phyloP scores from a whole-genome alignment of 2,113 vertebrate genomes.

The Eurystomus gularis region DNA sequence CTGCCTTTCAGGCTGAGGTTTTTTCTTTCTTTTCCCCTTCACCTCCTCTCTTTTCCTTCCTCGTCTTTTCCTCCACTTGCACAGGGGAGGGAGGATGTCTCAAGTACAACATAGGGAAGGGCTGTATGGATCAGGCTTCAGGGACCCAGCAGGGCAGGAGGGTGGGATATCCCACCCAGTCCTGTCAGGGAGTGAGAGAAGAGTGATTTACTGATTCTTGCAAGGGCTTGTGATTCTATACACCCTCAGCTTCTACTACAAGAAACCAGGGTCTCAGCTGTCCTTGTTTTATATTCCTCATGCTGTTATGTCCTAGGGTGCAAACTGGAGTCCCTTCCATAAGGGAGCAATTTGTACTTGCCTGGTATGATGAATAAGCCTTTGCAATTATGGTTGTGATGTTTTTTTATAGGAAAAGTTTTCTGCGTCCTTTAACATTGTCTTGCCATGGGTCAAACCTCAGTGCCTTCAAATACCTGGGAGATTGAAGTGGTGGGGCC shows the following conservation, averaged over 20 bases:
- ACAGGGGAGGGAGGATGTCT: background rate
- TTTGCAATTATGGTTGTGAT: accelerated
- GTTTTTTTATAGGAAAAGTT: background rate
- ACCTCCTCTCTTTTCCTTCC: background rate
- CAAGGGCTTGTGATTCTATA: background rate
- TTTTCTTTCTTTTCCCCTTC: background rate
- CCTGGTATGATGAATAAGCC: background rate
- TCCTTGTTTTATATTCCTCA: background rate
- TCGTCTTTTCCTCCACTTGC: background rate
- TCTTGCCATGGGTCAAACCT: background rate
- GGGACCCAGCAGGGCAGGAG: too few species aligned
- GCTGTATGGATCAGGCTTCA: background rate
- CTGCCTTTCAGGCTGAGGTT: background rate
- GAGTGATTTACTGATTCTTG: background rate
- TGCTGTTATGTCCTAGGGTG: background rate
- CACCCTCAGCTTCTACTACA: background rate
- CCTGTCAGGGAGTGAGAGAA: background rate
- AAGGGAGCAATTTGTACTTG: background rate
- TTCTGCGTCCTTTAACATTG: background rate
- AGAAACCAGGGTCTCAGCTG: background rate
- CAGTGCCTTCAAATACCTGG: background rate
- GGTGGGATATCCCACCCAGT: background rate
- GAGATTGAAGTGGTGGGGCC: too few species aligned
- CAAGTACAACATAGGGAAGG: background rate
- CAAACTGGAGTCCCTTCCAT: background rate